Evolutionary conservation across 2,113 vertebrate genomes (phyloP).

Genomic region (Callipepla californica): DNA sequence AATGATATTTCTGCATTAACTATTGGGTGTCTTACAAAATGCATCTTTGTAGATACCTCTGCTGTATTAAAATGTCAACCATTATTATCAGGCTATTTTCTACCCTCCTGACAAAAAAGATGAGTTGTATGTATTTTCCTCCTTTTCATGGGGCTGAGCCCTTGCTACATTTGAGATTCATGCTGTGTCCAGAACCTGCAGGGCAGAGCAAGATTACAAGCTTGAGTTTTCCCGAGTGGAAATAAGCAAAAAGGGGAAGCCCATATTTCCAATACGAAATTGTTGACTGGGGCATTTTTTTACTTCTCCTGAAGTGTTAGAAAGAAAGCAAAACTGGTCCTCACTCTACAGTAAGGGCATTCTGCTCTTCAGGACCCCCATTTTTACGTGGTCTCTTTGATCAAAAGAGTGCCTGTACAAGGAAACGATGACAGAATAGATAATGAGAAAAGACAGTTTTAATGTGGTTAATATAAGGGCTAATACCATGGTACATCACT

Average conservation of each 20-base stretch:
- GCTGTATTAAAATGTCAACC: neutral
- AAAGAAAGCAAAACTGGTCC: neutral
- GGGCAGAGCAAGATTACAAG: neutral
- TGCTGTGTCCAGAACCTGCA: neutral
- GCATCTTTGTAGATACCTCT: neutral
- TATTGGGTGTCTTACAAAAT: neutral
- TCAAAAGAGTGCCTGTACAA: neutral
- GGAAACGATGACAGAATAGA: neutral
- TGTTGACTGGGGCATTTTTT: neutral
- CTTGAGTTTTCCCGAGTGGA: neutral
- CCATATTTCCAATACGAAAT: neutral
- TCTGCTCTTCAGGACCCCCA: neutral
- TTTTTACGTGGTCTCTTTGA: neutral
- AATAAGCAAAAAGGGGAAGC: neutral
- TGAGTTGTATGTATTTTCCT: neutral
- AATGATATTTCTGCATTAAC: neutral
- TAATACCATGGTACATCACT: neutral
- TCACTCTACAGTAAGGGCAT: neutral
- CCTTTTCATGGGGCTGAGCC: neutral
- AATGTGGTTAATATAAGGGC: neutral
- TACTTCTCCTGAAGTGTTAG: neutral
- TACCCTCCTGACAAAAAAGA: neutral
- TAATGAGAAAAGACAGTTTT: neutral
- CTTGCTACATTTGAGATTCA: neutral
- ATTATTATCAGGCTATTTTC: neutral